Evolutionary conservation across 2,888 invertebrate species (phyloP).

Genomic region (Sphaeridia pumilis): DNA sequence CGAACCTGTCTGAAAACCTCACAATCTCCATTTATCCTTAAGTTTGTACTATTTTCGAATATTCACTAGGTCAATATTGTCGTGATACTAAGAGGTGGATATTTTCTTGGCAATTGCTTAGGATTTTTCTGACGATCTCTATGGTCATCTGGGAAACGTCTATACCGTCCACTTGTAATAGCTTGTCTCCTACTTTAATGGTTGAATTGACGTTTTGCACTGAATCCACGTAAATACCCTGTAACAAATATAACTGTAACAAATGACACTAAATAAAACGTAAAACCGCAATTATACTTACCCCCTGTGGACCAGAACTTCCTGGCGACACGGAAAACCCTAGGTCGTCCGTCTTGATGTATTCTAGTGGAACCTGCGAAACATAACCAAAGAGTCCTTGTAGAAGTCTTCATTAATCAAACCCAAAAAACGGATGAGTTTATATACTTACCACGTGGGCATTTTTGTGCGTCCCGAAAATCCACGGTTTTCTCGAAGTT

Average conservation of each 20-base stretch:
- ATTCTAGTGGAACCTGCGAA: constrained; percentile 43
- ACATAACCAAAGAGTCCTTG: too few relatives aligned
- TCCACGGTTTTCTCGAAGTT: constrained; percentile 40
- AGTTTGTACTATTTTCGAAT: constrained; percentile 32
- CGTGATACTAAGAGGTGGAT: constrained; percentile 33
- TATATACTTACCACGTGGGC: constrained; percentile 42
- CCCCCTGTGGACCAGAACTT: constrained; percentile 37
- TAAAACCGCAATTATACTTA: constrained; percentile 39
- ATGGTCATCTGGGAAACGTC: constrained; percentile 50
- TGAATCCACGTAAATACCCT: constrained; percentile 54
- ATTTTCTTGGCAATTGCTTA: constrained; percentile 36
- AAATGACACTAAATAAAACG: too few relatives aligned
- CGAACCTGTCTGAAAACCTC: too few relatives aligned
- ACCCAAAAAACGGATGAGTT: neutral
- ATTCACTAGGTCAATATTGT: constrained; percentile 10
- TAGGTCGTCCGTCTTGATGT: constrained; percentile 46
- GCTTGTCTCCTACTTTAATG: constrained; percentile 51
- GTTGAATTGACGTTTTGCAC: constrained; percentile 49
- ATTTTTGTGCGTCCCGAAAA: constrained; percentile 47
- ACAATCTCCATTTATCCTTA: too few relatives aligned
- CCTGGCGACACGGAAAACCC: constrained; percentile 48
- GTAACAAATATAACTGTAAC: too few relatives aligned
- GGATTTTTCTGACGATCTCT: constrained; percentile 45
- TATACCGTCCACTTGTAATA: constrained; percentile 52
- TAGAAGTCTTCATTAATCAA: too few relatives aligned